Evolutionary conservation across 1,140 invertebrate species (phyloP).

Genomic region (Trachymyrmex cornetzi): DNA sequence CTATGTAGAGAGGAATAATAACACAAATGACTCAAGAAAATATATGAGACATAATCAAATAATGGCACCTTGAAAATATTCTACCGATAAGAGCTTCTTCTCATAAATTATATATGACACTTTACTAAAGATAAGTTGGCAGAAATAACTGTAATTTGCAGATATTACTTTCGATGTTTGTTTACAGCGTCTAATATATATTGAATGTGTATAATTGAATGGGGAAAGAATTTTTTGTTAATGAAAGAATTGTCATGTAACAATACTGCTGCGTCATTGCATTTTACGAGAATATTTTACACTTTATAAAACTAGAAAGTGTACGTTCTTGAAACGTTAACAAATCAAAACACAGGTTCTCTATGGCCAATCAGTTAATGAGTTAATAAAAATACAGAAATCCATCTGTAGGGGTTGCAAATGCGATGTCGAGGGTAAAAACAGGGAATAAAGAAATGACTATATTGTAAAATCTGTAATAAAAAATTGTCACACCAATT

Average conservation of each 20-base stretch:
- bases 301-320: slow-evolving; percentile 12
- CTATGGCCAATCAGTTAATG: slow-evolving; percentile 58
- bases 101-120: not conserved
- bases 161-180: slow-evolving; percentile 5
- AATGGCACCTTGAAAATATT: slow-evolving; percentile 18
- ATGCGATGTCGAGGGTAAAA: slow-evolving; percentile 72
- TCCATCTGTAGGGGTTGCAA: slow-evolving; percentile 69
- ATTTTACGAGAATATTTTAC: slow-evolving; percentile 26
- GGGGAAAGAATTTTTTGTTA: slow-evolving; percentile 13
- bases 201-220: not conserved
- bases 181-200: not conserved
- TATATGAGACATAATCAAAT: slow-evolving; percentile 22
- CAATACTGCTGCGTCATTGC: slow-evolving; percentile 31
- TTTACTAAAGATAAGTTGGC: slow-evolving; percentile 10
- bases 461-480: slow-evolving; percentile 68
- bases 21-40: slow-evolving; percentile 40
- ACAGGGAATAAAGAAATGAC: slow-evolving; percentile 42
- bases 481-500: slow-evolving; percentile 76
- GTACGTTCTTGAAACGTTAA: slow-evolving; percentile 24
- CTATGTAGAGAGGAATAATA: slow-evolving; percentile 40
- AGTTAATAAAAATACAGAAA: slow-evolving; percentile 61
- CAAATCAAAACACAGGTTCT: slow-evolving; percentile 23
- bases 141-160: not conserved
- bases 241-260: slow-evolving; percentile 17
- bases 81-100: not conserved